A percentile compares a stretch with the other conserved stretches of the same genome.
These are phyloP conservation scores for Mystacornis crossleyi DNA, from an alignment of 2,113 vertebrate genomes.

Conservation along the genomic window DNA sequence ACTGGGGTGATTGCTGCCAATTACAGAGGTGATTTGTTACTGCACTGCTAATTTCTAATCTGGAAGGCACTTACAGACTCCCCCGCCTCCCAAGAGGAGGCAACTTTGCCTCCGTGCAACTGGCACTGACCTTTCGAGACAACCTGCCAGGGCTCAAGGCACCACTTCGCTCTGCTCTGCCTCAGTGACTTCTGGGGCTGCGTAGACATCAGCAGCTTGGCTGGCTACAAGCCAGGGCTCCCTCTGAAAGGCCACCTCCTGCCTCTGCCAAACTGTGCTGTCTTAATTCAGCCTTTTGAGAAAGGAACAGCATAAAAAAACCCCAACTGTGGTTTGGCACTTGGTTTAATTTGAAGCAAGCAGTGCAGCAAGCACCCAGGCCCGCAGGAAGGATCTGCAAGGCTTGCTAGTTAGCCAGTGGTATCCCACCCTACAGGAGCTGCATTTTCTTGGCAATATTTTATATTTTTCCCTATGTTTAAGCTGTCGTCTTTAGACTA, in stretches of 20 bases:
- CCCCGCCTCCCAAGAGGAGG: not conserved
- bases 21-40: not conserved
- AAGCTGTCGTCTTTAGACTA: not conserved
- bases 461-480: not conserved
- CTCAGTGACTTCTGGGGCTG: not conserved
- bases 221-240: not conserved
- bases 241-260: not conserved
- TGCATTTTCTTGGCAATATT: not conserved
- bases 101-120: not conserved
- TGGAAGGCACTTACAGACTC: not conserved
- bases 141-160: not conserved
- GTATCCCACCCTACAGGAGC: not conserved
- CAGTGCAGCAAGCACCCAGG: not conserved
- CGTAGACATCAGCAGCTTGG: not conserved
- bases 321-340: accelerated
- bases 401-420: not conserved
- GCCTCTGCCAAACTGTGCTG: not conserved
- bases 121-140: not conserved
- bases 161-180: accelerated
- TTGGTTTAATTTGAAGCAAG: not conserved
- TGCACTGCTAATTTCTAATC: not conserved
- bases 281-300: not conserved
- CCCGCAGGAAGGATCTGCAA: not conserved
- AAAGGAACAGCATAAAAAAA: not conserved
- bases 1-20: not conserved